These are phyloP conservation scores for Ginglymostoma cirratum DNA, from an alignment of 2,113 vertebrate genomes.

Conservation along the genomic window DNA sequence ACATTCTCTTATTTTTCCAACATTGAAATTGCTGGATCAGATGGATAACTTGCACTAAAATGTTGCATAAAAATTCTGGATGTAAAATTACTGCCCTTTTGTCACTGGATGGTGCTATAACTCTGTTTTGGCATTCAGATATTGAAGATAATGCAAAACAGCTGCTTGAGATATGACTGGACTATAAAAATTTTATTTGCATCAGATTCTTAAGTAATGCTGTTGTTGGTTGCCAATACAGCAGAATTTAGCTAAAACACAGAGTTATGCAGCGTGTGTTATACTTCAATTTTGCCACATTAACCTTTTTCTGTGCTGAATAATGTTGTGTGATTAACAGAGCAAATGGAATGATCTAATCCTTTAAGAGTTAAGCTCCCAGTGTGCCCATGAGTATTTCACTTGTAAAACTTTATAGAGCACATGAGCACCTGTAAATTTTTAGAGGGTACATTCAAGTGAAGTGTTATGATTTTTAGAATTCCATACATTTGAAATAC, in stretches of 20 bases:
- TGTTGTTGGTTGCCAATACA: neutral
- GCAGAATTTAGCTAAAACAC: neutral
- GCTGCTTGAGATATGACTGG: constrained; percentile 6
- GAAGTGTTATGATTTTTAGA: constrained; percentile 16
- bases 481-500: neutral
- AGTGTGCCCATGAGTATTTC: constrained; percentile 11
- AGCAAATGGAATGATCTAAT: neutral
- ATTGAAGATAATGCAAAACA: constrained; percentile 16
- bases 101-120: constrained; percentile 60
- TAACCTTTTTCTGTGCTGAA: constrained; percentile 3
- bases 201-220: constrained; percentile 25
- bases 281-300: neutral
- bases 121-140: constrained; percentile 37
- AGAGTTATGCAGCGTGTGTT: neutral
- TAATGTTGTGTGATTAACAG: neutral
- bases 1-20: neutral
- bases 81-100: constrained; percentile 22
- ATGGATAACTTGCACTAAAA: neutral
- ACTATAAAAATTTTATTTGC: constrained; percentile 23
- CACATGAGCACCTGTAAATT: constrained; percentile 31
- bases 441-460: constrained; percentile 29
- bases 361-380: neutral
- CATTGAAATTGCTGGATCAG: neutral
- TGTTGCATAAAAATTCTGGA: neutral
- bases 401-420: constrained; percentile 32